Conservation (phyloP, 2,113 vertebrate species). For the Psophia crepitans region DNA sequence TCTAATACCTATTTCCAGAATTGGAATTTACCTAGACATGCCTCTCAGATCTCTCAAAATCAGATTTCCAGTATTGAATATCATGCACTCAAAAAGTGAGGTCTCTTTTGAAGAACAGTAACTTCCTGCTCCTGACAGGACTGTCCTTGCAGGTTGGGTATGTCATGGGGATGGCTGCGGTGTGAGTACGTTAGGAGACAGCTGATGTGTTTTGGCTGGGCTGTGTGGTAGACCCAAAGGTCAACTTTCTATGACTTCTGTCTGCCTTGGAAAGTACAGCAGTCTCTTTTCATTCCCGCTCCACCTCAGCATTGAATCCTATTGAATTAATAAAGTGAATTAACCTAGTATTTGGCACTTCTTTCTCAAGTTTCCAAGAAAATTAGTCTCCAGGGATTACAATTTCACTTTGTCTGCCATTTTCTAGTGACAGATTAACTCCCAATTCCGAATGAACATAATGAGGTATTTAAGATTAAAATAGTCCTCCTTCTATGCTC, state of each 20-base stretch:
- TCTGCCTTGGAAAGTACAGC: neutral
- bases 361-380: neutral
- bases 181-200: neutral
- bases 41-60: neutral
- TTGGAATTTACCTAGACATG: neutral
- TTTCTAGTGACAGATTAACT: constrained; percentile 1
- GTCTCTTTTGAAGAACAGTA: neutral
- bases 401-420: constrained; percentile 1
- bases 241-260: neutral
- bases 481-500: neutral
- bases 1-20: neutral
- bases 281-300: neutral
- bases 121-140: neutral
- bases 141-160: neutral
- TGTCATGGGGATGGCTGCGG: accelerated
- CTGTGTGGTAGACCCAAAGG: neutral
- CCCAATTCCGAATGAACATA: neutral
- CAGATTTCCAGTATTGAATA: neutral
- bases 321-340: neutral
- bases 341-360: neutral
- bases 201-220: neutral
- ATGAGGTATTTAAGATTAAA: neutral
- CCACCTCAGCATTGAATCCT: neutral
- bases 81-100: neutral
- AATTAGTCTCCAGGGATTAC: neutral